Evolutionary conservation across 2,888 invertebrate species (phyloP).

Genomic region (Conomelus anceps): DNA sequence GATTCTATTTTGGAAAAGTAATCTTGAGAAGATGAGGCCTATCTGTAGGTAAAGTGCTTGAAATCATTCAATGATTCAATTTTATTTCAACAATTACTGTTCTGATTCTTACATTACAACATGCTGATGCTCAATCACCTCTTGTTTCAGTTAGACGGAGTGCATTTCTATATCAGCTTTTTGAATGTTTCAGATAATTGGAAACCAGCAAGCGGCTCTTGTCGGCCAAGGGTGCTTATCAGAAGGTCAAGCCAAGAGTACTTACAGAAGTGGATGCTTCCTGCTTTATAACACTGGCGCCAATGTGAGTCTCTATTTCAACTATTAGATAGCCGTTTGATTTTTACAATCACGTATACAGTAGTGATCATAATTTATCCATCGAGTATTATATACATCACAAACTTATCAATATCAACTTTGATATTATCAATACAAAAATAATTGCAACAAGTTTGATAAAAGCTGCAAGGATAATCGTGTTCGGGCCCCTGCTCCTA

Average conservation of each 20-base stretch:
- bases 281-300: conserved; percentile 91
- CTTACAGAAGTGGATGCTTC: conserved; percentile 92
- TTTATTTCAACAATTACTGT: background rate
- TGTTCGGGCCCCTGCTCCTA: no score
- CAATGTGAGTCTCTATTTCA: conserved; percentile 45
- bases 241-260: conserved; percentile 87
- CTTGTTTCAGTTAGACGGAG: background rate
- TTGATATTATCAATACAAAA: no score
- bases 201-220: conserved; percentile 92
- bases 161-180: background rate
- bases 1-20: no score
- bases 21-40: no score
- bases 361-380: no score
- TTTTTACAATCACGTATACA: background rate
- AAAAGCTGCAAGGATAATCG: no score
- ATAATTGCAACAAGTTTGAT: no score
- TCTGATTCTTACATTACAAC: background rate
- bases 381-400: no score
- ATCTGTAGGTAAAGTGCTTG: no score
- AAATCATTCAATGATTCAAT: no score
- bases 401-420: no score
- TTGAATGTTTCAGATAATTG: conserved; percentile 47
- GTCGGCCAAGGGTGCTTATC: conserved; percentile 86
- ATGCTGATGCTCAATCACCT: background rate
- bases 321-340: background rate